These are phyloP conservation scores for Psammodynastes pulverulentus DNA, from an alignment of 2,113 vertebrate genomes.

Conservation along the genomic window DNA sequence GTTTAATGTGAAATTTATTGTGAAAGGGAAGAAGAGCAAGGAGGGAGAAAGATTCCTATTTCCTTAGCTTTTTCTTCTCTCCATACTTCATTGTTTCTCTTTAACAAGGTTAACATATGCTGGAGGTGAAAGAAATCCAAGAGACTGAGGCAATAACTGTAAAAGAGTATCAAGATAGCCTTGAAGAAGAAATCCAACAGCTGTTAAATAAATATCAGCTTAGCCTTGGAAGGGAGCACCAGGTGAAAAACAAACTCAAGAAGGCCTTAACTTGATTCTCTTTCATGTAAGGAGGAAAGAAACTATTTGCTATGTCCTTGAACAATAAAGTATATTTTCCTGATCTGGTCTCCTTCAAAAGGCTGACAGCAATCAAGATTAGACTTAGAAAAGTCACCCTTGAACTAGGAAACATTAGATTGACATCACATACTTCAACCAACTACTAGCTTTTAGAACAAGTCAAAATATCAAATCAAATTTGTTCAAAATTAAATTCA, in stretches of 20 bases:
- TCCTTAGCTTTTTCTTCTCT: not conserved
- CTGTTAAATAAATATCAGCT: not conserved
- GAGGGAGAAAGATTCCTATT: not conserved
- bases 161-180: not conserved
- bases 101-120: not conserved
- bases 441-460: not conserved
- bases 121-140: not conserved
- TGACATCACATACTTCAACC: not conserved
- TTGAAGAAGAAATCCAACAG: not conserved
- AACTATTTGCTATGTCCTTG: not conserved
- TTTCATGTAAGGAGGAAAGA: not conserved
- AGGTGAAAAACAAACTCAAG: not conserved
- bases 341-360: not conserved
- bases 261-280: not conserved
- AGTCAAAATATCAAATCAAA: not conserved
- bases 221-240: not conserved
- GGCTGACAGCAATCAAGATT: not conserved
- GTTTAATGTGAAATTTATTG: not conserved
- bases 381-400: not conserved
- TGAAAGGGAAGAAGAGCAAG: not conserved
- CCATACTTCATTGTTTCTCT: not conserved
- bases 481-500: not conserved
- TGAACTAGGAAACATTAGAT: not conserved
- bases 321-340: not conserved
- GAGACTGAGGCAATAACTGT: not conserved